phyloP scores from a whole-genome alignment of 2,888 invertebrate species.

The Strigamia maritima region DNA sequence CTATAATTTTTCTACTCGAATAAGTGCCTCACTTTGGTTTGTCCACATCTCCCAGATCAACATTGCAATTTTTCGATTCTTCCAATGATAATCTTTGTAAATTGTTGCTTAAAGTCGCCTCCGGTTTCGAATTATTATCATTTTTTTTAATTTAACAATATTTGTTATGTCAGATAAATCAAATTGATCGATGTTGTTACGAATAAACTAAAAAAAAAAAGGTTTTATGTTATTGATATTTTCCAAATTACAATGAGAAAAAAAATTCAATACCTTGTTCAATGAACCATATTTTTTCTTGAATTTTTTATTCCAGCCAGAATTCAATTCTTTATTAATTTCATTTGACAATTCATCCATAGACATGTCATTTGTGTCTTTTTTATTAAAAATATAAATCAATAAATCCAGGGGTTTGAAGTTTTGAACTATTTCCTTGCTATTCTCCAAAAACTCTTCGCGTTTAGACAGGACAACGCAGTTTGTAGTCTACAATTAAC shows the following conservation, averaged over 20 bases:
- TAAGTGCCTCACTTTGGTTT: slow-evolving; percentile 12
- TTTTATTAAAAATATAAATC: slow-evolving; percentile 38
- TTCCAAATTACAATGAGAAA: not conserved
- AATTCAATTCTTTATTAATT: slow-evolving; percentile 50
- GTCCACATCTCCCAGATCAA: not conserved
- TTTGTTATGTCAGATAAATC: slow-evolving; percentile 39
- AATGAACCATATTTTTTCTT: slow-evolving; percentile 50
- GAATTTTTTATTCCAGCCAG: slow-evolving; percentile 52
- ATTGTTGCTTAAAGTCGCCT: slow-evolving; percentile 24
- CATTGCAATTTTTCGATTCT: not conserved
- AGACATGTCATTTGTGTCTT: not conserved
- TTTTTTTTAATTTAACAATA: slow-evolving; percentile 41
- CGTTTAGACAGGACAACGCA: not conserved
- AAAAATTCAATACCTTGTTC: slow-evolving; percentile 46
- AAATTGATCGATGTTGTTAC: slow-evolving; percentile 42
- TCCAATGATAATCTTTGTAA: not conserved
- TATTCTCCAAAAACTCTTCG: not conserved
- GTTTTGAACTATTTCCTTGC: not conserved
- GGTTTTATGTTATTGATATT: not conserved
- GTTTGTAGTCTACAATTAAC: slow-evolving; percentile 20
- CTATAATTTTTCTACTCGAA: not conserved
- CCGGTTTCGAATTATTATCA: slow-evolving; percentile 23
- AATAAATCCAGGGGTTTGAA: slow-evolving; percentile 31
- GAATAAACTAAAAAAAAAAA: slow-evolving; percentile 42
- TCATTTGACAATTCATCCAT: slow-evolving; percentile 45